A percentile compares a stretch with the other conserved stretches of the same genome.
Conservation (phyloP, 2,888 invertebrate genomes). For the Carcina quercana region DNA sequence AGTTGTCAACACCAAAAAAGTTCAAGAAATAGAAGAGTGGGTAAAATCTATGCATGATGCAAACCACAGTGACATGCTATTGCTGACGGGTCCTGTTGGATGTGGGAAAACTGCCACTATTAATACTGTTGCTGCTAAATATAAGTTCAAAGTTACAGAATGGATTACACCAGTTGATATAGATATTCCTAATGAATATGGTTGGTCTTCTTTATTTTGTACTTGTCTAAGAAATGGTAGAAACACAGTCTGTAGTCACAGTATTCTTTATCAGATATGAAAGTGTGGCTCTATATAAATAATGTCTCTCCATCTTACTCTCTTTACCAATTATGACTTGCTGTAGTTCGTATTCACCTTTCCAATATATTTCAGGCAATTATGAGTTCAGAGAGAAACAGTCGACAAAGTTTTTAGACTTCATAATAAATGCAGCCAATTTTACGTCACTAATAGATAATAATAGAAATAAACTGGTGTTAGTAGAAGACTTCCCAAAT, state of each 20-base stretch:
- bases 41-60: slow-evolving; percentile 48
- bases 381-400: slow-evolving; percentile 75
- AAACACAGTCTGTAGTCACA: too few relatives aligned
- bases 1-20: slow-evolving; percentile 83
- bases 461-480: slow-evolving; percentile 73
- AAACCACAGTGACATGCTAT: slow-evolving; percentile 69
- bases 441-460: slow-evolving; percentile 77
- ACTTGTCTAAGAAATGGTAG: too few relatives aligned
- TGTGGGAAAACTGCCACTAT: slow-evolving; percentile 88
- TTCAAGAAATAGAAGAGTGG: slow-evolving; percentile 83
- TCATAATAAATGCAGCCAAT: slow-evolving; percentile 84
- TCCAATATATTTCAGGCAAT: slow-evolving; percentile 58
- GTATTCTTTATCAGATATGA: too few relatives aligned
- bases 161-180: slow-evolving; percentile 89
- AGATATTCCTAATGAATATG: slow-evolving; percentile 71
- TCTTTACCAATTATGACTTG: too few relatives aligned
- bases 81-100: slow-evolving; percentile 89
- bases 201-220: slow-evolving; percentile 27
- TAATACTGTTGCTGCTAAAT: slow-evolving; percentile 77
- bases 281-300: too few relatives aligned
- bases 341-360: too few relatives aligned
- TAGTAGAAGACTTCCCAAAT: slow-evolving; percentile 91
- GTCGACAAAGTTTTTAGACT: slow-evolving; percentile 81
- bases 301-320: too few relatives aligned
- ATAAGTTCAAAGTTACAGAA: slow-evolving; percentile 78